Conservation (phyloP, 2,888 invertebrate genomes). For the Brassicogethes aeneus region DNA sequence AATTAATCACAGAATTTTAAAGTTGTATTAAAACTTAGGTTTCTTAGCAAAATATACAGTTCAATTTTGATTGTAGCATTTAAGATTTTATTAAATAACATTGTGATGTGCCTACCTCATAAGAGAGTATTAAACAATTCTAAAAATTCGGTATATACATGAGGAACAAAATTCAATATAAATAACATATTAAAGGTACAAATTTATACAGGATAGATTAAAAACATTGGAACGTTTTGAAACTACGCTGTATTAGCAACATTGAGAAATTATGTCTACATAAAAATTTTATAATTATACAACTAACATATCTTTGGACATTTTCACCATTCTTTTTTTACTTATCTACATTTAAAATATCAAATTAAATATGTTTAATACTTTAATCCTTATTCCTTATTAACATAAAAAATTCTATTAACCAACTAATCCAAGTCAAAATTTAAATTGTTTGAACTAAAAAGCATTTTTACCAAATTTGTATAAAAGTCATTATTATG, state of each 20-base stretch:
- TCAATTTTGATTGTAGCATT: conserved; percentile 3
- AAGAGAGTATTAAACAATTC: conserved; percentile 14
- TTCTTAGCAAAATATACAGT: too few species aligned
- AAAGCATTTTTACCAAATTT: too few species aligned
- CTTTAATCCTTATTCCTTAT: too few species aligned
- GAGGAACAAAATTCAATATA: conserved; percentile 10
- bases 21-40: conserved; percentile 10
- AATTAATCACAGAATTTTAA: conserved; percentile 30
- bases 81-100: conserved; percentile 8
- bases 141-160: conserved; percentile 20
- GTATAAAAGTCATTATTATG: too few species aligned
- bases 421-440: neutral
- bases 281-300: conserved; percentile 5
- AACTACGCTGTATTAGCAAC: too few species aligned
- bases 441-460: too few species aligned
- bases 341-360: conserved; percentile 5
- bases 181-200: conserved; percentile 11
- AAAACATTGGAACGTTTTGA: too few species aligned
- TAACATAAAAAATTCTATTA: too few species aligned
- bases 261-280: conserved; percentile 3
- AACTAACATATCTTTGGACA: conserved; percentile 19
- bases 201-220: too few species aligned
- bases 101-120: conserved; percentile 10
- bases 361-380: neutral
- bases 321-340: conserved; percentile 22